These are phyloP conservation scores for Ectemnius continuus DNA, from an alignment of 2,888 invertebrate genomes.

Conservation along the genomic window DNA sequence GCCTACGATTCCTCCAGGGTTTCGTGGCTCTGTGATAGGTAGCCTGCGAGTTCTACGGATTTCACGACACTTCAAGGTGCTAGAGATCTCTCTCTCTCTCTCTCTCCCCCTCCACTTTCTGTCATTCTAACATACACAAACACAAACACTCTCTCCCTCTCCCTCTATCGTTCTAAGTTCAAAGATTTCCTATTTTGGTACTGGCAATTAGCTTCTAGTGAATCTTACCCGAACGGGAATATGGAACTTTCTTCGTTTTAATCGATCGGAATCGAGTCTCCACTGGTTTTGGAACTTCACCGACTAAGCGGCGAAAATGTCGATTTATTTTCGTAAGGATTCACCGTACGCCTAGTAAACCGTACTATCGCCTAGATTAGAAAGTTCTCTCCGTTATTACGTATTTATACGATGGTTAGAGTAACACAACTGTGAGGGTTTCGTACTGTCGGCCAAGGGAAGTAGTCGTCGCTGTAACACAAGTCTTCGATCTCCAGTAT, in stretches of 20 bases:
- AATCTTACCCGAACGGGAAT: too few species aligned
- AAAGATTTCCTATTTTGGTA: constrained; percentile 56
- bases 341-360: background rate
- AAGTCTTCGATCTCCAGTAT: constrained; percentile 8
- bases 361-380: constrained; percentile 42
- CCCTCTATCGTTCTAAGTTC: constrained; percentile 34
- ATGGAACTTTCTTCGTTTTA: constrained; percentile 11
- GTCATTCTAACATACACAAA: background rate
- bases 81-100: constrained; percentile 45
- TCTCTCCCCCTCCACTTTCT: constrained; percentile 6
- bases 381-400: constrained; percentile 37
- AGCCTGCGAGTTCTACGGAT: constrained; percentile 56
- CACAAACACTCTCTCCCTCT: background rate
- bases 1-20: constrained; percentile 60
- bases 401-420: constrained; percentile 45
- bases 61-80: constrained; percentile 60
- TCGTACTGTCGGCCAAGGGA: too few species aligned
- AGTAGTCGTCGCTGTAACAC: too few species aligned
- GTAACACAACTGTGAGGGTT: background rate
- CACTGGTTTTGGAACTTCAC: constrained; percentile 26
- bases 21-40: constrained; percentile 67
- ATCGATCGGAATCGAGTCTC: too few species aligned
- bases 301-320: constrained; percentile 25
- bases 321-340: constrained; percentile 66
- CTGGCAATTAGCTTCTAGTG: background rate